Evolutionary conservation across 2,888 invertebrate genomes (phyloP).

Genomic region (Phoronis australis): DNA sequence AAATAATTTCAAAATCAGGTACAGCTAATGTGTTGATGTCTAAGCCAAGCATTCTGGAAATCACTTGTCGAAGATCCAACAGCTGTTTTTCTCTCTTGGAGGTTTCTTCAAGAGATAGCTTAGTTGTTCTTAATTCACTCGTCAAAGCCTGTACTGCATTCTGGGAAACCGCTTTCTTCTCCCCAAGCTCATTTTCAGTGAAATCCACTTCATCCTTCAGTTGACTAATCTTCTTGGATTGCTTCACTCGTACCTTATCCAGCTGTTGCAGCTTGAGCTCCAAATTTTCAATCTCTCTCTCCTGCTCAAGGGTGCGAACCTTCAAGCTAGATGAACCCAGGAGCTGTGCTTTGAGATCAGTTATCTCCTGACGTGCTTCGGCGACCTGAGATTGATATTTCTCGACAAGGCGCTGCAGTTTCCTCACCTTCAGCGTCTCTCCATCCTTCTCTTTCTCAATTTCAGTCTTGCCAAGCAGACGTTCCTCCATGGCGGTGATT

Average conservation of each 20-base stretch:
- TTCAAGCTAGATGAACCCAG: constrained; percentile 45
- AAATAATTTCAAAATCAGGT: constrained; percentile 53
- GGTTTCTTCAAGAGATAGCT: constrained; percentile 39
- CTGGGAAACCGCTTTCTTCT: constrained; percentile 38
- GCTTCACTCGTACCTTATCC: constrained; percentile 44
- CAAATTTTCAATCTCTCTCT: constrained; percentile 42
- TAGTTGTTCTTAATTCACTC: constrained; percentile 50
- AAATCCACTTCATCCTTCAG: constrained; percentile 36
- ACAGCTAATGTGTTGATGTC: constrained; percentile 50
- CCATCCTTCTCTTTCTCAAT: constrained; percentile 42
- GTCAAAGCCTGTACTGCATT: constrained; percentile 50
- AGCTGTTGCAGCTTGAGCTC: constrained; percentile 44
- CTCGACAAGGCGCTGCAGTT: constrained; percentile 77
- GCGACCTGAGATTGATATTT: constrained; percentile 72
- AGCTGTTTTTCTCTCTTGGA: constrained; percentile 50
- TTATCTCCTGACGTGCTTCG: constrained; percentile 74
- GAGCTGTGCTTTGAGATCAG: constrained; percentile 69
- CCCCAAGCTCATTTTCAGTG: constrained; percentile 23
- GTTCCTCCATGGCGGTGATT: constrained; percentile 56
- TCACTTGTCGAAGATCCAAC: constrained; percentile 50
- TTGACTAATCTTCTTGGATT: constrained; percentile 44
- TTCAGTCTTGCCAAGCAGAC: constrained; percentile 35
- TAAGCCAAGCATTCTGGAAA: constrained; percentile 52
- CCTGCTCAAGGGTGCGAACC: constrained; percentile 42
- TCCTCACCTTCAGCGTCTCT: constrained; percentile 51